Evolutionary conservation across 1,140 invertebrate genomes (phyloP).

Genomic region (Ptiloglossa arizonensis): DNA sequence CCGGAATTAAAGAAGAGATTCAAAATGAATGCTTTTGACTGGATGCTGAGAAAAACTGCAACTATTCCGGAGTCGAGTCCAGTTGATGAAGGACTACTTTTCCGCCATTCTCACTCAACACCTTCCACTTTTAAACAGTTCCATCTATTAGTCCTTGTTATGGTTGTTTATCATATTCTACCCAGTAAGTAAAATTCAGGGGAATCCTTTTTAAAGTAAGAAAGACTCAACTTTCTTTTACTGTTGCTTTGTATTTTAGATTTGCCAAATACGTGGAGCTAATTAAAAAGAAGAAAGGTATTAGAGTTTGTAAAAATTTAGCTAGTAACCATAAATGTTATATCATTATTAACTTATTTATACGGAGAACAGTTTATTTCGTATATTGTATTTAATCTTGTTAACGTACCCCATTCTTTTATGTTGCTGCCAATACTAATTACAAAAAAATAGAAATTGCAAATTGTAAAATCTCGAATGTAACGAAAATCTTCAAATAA

Average conservation of each 20-base stretch:
- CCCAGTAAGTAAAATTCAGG: constrained; percentile 43
- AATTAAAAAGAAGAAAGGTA: background rate
- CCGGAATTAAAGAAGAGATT: constrained; percentile 86
- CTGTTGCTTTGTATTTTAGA: background rate
- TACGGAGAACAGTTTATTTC: background rate
- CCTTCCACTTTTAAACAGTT: constrained; percentile 39
- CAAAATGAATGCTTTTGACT: constrained; percentile 87
- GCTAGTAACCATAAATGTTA: background rate
- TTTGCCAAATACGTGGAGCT: constrained; percentile 22
- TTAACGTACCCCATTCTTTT: background rate
- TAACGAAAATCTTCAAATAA: background rate
- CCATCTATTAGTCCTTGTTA: constrained; percentile 38
- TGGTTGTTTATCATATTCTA: constrained; percentile 31
- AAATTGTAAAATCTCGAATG: too few relatives aligned
- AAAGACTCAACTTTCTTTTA: background rate
- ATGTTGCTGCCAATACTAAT: background rate
- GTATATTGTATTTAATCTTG: background rate
- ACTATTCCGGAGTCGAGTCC: constrained; percentile 83
- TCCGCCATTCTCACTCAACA: constrained; percentile 30
- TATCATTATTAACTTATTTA: background rate
- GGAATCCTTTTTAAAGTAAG: too few relatives aligned
- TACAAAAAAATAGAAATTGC: background rate
- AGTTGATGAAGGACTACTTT: constrained; percentile 31
- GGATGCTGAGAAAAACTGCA: constrained; percentile 91
- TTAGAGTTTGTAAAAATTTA: background rate